These are phyloP conservation scores for Bergia puertoricense DNA, from an alignment of 92 coral and sea anemone genomes.

Conservation along the genomic window DNA sequence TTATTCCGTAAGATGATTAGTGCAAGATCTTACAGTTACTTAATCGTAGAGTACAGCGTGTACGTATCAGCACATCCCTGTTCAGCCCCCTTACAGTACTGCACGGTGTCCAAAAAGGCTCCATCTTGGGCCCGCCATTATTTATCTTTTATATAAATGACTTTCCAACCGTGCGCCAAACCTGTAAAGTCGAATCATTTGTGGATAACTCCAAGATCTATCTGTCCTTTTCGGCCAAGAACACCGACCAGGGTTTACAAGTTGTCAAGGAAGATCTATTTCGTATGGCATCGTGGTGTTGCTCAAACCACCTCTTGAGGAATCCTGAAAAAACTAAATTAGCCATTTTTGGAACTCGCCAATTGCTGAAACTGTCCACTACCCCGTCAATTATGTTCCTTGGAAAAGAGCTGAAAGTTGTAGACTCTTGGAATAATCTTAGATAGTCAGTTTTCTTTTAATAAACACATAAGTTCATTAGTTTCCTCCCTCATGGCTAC, in stretches of 20 bases:
- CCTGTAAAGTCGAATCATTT: background rate
- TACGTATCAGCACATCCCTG: too few relatives aligned
- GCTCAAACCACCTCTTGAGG: background rate
- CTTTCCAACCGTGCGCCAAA: background rate
- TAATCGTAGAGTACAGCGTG: too few relatives aligned
- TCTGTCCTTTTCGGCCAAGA: background rate
- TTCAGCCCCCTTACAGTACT: too few relatives aligned
- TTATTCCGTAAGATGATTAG: too few relatives aligned
- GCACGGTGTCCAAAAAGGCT: too few relatives aligned
- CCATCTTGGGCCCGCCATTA: too few relatives aligned
- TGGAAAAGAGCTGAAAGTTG: background rate
- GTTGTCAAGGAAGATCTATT: background rate
- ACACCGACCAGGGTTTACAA: background rate
- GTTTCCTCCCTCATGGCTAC: too few relatives aligned
- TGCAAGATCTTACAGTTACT: too few relatives aligned
- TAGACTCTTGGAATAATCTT: background rate
- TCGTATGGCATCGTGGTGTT: constrained; percentile 4
- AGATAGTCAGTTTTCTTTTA: background rate
- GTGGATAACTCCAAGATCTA: background rate
- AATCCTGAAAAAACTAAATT: constrained; percentile 8
- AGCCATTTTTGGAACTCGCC: constrained; percentile 5
- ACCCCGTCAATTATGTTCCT: background rate
- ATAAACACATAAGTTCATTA: background rate
- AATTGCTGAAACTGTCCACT: background rate
- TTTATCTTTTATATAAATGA: too few relatives aligned